These are phyloP conservation scores for Colaptes auratus DNA, from an alignment of 2,113 vertebrate species.

Conservation along the genomic window DNA sequence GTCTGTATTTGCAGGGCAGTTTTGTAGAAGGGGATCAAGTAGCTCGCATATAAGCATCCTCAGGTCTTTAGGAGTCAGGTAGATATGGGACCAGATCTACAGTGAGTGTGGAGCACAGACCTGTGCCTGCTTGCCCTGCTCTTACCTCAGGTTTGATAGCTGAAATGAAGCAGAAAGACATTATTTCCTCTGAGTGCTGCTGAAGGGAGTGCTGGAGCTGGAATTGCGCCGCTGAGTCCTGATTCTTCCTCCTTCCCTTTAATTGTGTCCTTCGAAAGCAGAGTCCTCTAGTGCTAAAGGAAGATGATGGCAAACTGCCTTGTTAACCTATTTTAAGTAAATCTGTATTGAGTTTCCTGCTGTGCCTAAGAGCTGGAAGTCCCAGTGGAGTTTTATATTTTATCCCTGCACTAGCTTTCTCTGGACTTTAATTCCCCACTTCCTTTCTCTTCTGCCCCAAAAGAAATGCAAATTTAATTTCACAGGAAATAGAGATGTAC, in stretches of 20 bases:
- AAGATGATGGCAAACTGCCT: conserved; percentile 66
- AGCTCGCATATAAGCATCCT: neutral
- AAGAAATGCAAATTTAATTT: conserved; percentile 66
- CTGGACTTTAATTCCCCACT: conserved; percentile 57
- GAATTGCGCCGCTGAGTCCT: neutral
- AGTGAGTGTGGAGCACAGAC: neutral
- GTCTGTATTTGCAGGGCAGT: neutral
- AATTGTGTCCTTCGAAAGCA: conserved; percentile 63
- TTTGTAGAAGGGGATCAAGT: neutral
- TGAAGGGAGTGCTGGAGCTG: neutral
- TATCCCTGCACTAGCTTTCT: conserved; percentile 43
- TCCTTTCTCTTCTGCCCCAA: conserved; percentile 37
- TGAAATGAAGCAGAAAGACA: neutral
- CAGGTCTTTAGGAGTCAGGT: neutral
- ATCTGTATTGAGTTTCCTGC: conserved; percentile 67
- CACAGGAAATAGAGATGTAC: conserved; percentile 50
- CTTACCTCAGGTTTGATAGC: neutral
- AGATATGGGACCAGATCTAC: neutral
- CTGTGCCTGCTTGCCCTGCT: neutral
- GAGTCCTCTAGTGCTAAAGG: conserved; percentile 53
- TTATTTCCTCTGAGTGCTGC: neutral
- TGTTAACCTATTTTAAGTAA: conserved; percentile 73
- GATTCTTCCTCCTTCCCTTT: conserved; percentile 17
- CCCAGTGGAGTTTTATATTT: conserved; percentile 56
- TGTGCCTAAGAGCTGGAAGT: conserved; percentile 64